phyloP scores from a whole-genome alignment of 37 sponge, comb jelly and placozoan species.

The Cliona cf. orientalis region DNA sequence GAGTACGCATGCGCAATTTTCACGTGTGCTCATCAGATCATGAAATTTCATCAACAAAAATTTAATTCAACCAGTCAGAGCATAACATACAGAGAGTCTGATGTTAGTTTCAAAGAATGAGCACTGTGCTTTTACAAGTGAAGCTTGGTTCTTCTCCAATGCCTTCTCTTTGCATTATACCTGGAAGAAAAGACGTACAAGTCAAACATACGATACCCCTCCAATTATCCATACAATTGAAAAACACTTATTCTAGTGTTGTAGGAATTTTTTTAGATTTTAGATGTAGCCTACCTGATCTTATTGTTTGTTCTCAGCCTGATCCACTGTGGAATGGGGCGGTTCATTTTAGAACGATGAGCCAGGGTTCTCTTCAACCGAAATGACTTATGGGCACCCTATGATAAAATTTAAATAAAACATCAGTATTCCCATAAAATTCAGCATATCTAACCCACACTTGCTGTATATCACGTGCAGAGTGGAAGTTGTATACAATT shows the following conservation, averaged over 20 bases:
- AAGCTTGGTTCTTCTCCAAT: conserved; percentile 69
- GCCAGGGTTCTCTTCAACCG: conserved; percentile 91
- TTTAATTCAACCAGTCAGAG: not conserved
- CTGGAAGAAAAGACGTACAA: conserved; percentile 6
- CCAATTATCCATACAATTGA: not conserved
- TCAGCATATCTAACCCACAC: too few species aligned
- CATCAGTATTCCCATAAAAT: too few species aligned
- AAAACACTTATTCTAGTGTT: too few species aligned
- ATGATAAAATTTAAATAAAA: not conserved
- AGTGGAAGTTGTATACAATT: too few species aligned
- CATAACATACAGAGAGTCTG: not conserved
- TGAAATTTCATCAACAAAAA: not conserved
- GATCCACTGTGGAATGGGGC: conserved; percentile 98
- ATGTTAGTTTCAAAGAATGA: not conserved
- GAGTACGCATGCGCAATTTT: conserved; percentile 3
- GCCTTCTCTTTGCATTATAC: conserved; percentile 45
- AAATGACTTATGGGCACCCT: conserved; percentile 94
- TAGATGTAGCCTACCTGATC: conserved; percentile 60
- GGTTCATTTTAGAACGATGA: conserved; percentile 83
- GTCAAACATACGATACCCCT: not conserved
- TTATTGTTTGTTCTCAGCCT: conserved; percentile 90
- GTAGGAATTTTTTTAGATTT: too few species aligned
- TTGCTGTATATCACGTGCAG: too few species aligned
- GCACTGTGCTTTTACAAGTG: conserved; percentile 15
- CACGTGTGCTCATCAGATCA: not conserved